These are phyloP conservation scores for Brotula barbata DNA, from an alignment of 2,797 vertebrate genomes.

Conservation along the genomic window DNA sequence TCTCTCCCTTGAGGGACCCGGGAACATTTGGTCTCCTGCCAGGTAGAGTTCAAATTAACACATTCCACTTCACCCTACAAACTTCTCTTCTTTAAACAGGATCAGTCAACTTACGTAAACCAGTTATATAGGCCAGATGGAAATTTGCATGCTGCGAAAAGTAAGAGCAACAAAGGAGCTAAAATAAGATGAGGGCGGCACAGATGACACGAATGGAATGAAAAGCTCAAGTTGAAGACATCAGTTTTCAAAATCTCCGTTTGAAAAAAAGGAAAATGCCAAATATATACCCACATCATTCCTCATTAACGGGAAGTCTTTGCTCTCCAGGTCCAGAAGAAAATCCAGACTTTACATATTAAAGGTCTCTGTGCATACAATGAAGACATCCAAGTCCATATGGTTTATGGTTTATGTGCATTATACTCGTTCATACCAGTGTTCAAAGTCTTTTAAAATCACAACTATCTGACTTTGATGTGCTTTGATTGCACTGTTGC, in stretches of 20 bases:
- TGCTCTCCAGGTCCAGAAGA: neutral
- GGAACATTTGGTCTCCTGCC: conserved; percentile 44
- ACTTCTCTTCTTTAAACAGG: conserved; percentile 18
- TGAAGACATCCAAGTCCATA: no score
- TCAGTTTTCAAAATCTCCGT: conserved; percentile 6
- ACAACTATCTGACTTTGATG: neutral
- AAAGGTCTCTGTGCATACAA: conserved; percentile 5
- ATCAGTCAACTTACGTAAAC: conserved; percentile 23
- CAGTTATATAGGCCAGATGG: conserved; percentile 10
- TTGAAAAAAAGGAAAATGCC: no score
- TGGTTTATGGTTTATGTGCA: conserved; percentile 49
- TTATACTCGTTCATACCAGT: conserved; percentile 40
- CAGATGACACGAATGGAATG: conserved; percentile 9
- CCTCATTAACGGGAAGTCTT: neutral
- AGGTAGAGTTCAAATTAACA: conserved; percentile 36
- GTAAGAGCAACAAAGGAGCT: conserved; percentile 12
- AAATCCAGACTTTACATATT: conserved; percentile 20
- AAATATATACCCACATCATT: neutral
- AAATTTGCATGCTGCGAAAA: conserved; percentile 34
- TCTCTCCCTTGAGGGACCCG: conserved; percentile 26
- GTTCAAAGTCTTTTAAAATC: conserved; percentile 28
- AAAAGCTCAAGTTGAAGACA: conserved; percentile 9
- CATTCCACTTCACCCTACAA: conserved; percentile 46
- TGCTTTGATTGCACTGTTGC: neutral
- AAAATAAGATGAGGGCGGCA: neutral